Percentiles rank a stretch among this genome's conserved stretches.
These are phyloP conservation scores for Hyperoplus lanceolatus DNA, from an alignment of 2,797 vertebrate species.

Conservation along the genomic window DNA sequence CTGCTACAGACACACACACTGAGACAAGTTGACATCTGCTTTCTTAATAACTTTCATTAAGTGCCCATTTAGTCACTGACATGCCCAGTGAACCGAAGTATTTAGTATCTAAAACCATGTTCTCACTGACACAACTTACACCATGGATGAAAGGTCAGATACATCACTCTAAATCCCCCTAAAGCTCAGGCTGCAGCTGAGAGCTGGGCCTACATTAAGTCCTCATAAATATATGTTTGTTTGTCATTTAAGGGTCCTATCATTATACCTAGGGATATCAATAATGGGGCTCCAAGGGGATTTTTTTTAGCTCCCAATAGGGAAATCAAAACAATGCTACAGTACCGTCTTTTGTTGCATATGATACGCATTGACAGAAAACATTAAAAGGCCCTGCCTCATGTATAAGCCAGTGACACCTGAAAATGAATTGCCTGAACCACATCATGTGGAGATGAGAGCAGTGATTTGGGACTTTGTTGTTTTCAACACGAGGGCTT, in stretches of 20 bases:
- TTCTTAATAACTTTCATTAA: constrained; percentile 72
- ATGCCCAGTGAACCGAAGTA: constrained; percentile 15
- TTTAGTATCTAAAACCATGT: constrained; percentile 30
- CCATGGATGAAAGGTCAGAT: constrained; percentile 40
- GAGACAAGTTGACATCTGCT: constrained; percentile 78
- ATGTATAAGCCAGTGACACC: constrained; percentile 46
- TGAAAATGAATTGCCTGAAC: constrained; percentile 29
- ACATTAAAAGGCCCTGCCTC: constrained; percentile 30
- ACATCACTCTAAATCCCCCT: background rate
- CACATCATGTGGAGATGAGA: constrained; percentile 31
- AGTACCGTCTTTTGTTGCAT: constrained; percentile 3
- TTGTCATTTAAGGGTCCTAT: constrained; percentile 46
- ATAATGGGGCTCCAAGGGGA: constrained; percentile 24
- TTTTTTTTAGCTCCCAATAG: constrained; percentile 6
- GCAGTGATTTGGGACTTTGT: constrained; percentile 41
- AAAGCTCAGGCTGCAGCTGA: constrained; percentile 39
- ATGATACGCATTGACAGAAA: constrained; percentile 24
- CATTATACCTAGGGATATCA: constrained; percentile 27
- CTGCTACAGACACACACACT: constrained; percentile 62
- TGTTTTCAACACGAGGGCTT: constrained; percentile 43
- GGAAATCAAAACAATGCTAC: constrained; percentile 36
- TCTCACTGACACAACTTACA: constrained; percentile 18
- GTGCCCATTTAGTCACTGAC: constrained; percentile 51
- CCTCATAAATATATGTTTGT: constrained; percentile 44
- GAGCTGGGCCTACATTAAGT: constrained; percentile 21